Conservation (phyloP, 2,888 invertebrate species). For the Eupeodes latifasciatus region DNA sequence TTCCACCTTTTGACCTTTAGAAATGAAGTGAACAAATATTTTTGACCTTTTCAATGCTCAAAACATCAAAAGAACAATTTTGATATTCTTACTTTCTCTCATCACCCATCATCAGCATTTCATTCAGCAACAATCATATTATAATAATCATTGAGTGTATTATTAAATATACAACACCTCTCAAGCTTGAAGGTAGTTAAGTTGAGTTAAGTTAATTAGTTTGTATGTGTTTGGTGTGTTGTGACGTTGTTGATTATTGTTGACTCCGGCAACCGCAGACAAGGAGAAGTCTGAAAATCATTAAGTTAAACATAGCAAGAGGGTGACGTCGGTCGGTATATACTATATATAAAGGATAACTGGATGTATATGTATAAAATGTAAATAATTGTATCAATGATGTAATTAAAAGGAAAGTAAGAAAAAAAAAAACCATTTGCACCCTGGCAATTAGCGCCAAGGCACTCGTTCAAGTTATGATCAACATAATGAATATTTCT, state of each 20-base stretch:
- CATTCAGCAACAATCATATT: background rate
- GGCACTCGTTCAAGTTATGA: background rate
- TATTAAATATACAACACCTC: too few species aligned
- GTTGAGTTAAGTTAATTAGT: background rate
- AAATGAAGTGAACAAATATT: background rate
- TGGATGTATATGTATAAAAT: background rate
- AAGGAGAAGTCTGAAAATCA: background rate
- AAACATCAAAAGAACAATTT: background rate
- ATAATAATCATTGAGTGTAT: background rate
- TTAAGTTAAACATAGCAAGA: background rate
- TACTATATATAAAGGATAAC: background rate
- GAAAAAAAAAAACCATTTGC: background rate
- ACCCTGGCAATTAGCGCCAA: background rate
- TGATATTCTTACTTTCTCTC: too few species aligned
- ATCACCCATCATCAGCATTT: too few species aligned
- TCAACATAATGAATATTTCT: slow-evolving; percentile 3
- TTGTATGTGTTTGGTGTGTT: background rate
- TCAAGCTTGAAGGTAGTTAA: background rate
- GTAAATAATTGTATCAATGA: slow-evolving; percentile 13
- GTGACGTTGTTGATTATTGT: background rate
- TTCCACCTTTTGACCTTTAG: background rate
- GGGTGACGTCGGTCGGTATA: too few species aligned
- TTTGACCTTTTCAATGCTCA: slow-evolving; percentile 8
- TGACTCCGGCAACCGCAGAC: background rate
- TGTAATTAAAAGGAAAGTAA: background rate